Percentiles rank a stretch among this genome's conserved stretches.
Conservation (phyloP, 2,113 vertebrate genomes). For the Thamnophis sirtalis region DNA sequence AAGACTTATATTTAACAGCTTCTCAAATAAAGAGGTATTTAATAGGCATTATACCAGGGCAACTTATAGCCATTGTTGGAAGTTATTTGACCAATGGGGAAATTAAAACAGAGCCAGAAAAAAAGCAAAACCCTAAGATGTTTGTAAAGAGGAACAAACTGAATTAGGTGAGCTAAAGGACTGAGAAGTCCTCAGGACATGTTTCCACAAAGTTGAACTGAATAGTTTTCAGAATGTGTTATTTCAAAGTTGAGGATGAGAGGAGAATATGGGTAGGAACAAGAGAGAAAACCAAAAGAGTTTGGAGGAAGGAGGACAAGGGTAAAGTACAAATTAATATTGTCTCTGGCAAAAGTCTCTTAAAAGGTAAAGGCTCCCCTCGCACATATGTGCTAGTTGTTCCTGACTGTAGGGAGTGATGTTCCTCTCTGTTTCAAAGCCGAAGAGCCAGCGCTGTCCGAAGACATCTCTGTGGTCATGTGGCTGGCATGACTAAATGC, state of each 20-base stretch:
- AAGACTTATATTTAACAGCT: background rate
- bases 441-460: too few species aligned
- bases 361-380: too few species aligned
- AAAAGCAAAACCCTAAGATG: background rate
- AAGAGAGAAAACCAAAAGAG: slow-evolving; percentile 66
- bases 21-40: background rate
- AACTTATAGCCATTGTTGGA: background rate
- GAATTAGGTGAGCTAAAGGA: slow-evolving; percentile 5
- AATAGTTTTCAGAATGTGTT: slow-evolving; percentile 23
- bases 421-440: too few species aligned
- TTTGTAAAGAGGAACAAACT: background rate
- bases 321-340: slow-evolving; percentile 61
- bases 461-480: too few species aligned
- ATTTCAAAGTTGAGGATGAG: slow-evolving; percentile 19
- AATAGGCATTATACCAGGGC: background rate
- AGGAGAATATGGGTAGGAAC: slow-evolving; percentile 37
- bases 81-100: background rate
- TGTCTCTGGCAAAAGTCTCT: slow-evolving; percentile 52
- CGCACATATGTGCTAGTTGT: too few species aligned
- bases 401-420: too few species aligned
- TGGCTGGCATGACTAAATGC: too few species aligned
- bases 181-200: background rate
- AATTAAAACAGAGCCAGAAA: background rate
- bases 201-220: background rate
- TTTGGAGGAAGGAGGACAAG: slow-evolving; percentile 63